Conservation (phyloP, 2,888 invertebrate species). For the Drosophila diplacantha region DNA sequence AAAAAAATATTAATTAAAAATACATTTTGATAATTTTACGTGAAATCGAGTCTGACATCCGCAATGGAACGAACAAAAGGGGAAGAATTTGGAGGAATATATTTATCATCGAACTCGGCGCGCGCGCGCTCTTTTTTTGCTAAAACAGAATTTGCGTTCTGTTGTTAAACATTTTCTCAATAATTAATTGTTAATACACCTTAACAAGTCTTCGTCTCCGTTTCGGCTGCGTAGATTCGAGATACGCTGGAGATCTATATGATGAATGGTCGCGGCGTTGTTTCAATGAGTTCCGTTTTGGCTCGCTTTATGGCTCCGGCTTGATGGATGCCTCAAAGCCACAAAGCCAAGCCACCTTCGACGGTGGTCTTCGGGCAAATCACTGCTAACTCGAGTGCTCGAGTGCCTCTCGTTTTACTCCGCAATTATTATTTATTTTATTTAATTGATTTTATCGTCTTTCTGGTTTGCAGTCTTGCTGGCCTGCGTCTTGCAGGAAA, state of each 20-base stretch:
- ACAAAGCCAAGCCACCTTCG: conserved; percentile 27
- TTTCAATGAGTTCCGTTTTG: conserved; percentile 63
- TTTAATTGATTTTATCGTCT: conserved; percentile 13
- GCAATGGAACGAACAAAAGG: conserved; percentile 64
- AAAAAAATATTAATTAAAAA: conserved; percentile 40
- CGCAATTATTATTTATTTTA: conserved; percentile 7
- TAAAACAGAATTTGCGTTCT: conserved; percentile 29
- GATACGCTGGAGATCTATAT: conserved; percentile 44
- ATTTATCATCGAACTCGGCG: conserved; percentile 57
- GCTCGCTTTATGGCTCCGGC: conserved; percentile 25
- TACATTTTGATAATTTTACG: conserved; percentile 42
- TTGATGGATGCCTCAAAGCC: conserved; percentile 50
- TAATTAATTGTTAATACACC: conserved; percentile 68
- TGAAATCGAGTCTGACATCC: conserved; percentile 63
- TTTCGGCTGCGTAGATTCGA: conserved; percentile 13
- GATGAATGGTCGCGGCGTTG: conserved; percentile 58
- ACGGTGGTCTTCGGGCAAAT: conserved; percentile 32
- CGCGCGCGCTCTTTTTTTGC: conserved; percentile 43
- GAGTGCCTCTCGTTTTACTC: conserved; percentile 22
- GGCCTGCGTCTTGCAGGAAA: conserved; percentile 83
- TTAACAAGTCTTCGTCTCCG: conserved; percentile 54
- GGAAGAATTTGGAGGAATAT: conserved; percentile 21
- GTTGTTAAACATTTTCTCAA: conserved; percentile 58
- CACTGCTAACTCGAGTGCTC: conserved; percentile 18
- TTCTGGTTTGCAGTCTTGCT: conserved; percentile 80